Base-by-base conservation (phyloP, 2,888 invertebrate genomes). In the Linyphia triangularis region DNA sequence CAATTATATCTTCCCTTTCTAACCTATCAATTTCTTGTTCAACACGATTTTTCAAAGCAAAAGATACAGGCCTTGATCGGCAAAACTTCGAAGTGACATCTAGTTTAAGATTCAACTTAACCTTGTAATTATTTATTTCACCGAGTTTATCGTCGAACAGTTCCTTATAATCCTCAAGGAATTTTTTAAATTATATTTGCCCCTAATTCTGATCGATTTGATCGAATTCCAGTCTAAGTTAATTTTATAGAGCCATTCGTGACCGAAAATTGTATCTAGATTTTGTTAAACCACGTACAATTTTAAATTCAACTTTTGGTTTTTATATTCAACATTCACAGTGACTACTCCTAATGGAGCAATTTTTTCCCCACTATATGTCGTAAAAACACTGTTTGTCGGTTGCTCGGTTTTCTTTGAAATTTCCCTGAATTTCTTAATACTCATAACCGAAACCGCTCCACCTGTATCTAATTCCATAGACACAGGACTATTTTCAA, bases 1-100 rank as follows among this genome's bases (percentile, higher is more conserved):
- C 61, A 13, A 77, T 77, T 16, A 77, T 77, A 3, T 19, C 57
- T 28, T 77, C 19, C 19, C 30, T 77, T 57, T 77, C 61, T 33
- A 51, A 59, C 40, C 33, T 0, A 65, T 65, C 33, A 13, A n/a
- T 40, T 37, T 19, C 28, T 5, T 24, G 10, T n/a, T 33, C 19
- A 63, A 61, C 51, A 10, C 22, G 24, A 37, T 28, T 37, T 19
- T n/a, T 65, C 19, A 37, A 7, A 78, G 59, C 16, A 19, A 78
- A 61, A 5, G 61, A 63, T 63, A 33, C 63, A 2, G 33, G 65
- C 9, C 78, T 61, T 16, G 63, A 13, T 10, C 26, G 24, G 24
- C 22, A 63, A 63, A 63, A 13, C 26, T 24, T 24, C 6, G 22
- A 13, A 26, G 63, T 63, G 9, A 26, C 24, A 24, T 63, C 13